phyloP scores from a whole-genome alignment of 2,797 vertebrate species.

The Acanthiza pusilla region DNA sequence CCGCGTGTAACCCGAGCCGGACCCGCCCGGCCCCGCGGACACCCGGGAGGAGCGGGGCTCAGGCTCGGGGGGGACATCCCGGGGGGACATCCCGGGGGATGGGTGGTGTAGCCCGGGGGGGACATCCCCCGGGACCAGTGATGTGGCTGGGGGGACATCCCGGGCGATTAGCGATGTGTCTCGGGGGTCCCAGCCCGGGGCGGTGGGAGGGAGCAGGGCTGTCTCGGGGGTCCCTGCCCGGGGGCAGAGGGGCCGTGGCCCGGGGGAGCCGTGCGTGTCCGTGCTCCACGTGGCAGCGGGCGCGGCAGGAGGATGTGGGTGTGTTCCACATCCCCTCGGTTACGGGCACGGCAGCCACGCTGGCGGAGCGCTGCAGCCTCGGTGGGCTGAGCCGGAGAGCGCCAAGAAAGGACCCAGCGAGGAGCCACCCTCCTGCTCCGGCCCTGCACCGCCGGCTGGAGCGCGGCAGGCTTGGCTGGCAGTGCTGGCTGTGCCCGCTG shows the following conservation, averaged over 20 bases:
- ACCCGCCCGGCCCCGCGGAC: neutral
- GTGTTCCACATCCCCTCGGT: neutral
- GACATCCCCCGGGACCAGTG: neutral
- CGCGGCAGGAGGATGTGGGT: neutral
- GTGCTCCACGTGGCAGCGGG: neutral
- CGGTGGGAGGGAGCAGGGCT: neutral
- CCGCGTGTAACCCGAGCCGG: neutral
- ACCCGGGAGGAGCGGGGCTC: neutral
- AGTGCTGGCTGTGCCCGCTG: neutral
- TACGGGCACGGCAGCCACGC: neutral
- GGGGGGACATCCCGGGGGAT: no score
- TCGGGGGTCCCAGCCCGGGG: no score
- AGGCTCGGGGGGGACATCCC: no score
- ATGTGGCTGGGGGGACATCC: neutral
- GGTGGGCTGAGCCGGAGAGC: neutral
- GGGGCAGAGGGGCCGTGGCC: neutral
- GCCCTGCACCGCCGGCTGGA: neutral
- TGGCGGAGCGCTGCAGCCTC: neutral
- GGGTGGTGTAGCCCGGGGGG: neutral
- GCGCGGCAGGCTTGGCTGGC: neutral
- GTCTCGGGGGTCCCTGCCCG: neutral
- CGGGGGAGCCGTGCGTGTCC: neutral
- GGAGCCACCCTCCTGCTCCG: neutral
- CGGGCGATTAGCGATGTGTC: neutral
- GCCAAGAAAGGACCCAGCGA: neutral